Base-by-base conservation (phyloP, 2,113 vertebrate genomes). In the Ondatra zibethicus region DNA sequence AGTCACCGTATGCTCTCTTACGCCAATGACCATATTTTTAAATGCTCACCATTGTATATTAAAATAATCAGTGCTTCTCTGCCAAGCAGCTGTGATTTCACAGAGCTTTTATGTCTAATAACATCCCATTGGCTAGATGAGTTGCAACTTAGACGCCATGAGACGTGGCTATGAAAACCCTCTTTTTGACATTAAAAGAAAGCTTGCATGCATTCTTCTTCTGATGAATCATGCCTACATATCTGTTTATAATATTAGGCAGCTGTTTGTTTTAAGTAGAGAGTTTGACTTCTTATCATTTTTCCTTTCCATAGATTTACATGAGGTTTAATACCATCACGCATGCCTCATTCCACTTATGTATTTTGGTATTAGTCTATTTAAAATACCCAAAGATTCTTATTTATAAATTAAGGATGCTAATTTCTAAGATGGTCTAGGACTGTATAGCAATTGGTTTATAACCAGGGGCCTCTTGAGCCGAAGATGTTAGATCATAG, bases 91-190 rank as follows among this genome's bases (percentile, higher is more conserved):
- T 96, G 66, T 47, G 52, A 77, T 63, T 95, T 93, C 86, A 31
- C 88, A 77, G 61, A 61, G 7, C 47, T 77, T 68, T 93, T 14
- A 77, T 61, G 50, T 89, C 89, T 97, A 93, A 92, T 95, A 92
- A 86, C 95, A 97, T 31, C 7, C 50, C n/a, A 81, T 31, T 78
- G 65, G 87, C 19, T 86, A 73, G 36, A 77, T 31, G 50, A 91
- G 61, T 73, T 91, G 21, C 29, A 96, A 52, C 52, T 76, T 73
- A 94, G 50, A 88, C 12, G 29, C 42, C 39, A 4, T 93, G 76
- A 94, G 88, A 91, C 36, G 3, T n/a, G 29, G 29, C 19, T 63
- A 33, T 61, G 39, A 82, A 89, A 91, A 93, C 88, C 31, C 47
- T 52, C 50, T 82, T 84, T 68, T 94, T 92, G 47, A 75, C 7